Evolutionary conservation across 2,113 vertebrate species (phyloP), one percentile per base, ranked within the genome.

Genomic region (Colaptes auratus): DNA sequence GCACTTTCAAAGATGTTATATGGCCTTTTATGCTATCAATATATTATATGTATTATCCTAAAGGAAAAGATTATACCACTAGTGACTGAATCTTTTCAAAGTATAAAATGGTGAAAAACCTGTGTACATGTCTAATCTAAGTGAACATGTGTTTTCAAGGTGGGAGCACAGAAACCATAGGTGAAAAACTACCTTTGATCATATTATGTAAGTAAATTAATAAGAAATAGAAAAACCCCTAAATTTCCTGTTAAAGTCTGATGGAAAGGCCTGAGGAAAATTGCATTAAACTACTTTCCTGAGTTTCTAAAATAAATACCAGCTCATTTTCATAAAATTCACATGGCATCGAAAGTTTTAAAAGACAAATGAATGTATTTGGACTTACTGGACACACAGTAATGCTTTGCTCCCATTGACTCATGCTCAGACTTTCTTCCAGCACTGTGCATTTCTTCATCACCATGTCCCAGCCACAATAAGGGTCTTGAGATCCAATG

Each of bases 391-490:
- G 99, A 88, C 99, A 99, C 82, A 97, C 88, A 19, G 98, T 98
- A 94, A 99, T 98, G 96, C 97, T 99, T 96, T 99, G 99, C 82
- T 99, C 99, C 99, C 99, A 99, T 78, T 99, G 98, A 60, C 97
- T 98, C 99, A 99, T 99, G 93, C 98, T 98, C 89, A 99, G 97
- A 79, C 99, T 99, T 90, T 99, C 98, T 97, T 99, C 99, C 87
- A 99, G 97, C 1, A 98, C 99, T 14, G 99, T 99, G 82, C 99
- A 99, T 74, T 98, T 99, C 98, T 99, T 99, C 96, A 98, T 97
- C 82, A 99, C 97, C 95, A 98, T 71, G 71, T 99, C 99, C 99
- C 99, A 99, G 78, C 99, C 99, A 65, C 99, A 99, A 66, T 99
- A 99, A 1, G 99, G 99, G 96, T 99, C 99, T 84, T 99, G 98